Evolutionary conservation across 23 tunicate species (phyloP).

Genomic region (Corella eumyota): DNA sequence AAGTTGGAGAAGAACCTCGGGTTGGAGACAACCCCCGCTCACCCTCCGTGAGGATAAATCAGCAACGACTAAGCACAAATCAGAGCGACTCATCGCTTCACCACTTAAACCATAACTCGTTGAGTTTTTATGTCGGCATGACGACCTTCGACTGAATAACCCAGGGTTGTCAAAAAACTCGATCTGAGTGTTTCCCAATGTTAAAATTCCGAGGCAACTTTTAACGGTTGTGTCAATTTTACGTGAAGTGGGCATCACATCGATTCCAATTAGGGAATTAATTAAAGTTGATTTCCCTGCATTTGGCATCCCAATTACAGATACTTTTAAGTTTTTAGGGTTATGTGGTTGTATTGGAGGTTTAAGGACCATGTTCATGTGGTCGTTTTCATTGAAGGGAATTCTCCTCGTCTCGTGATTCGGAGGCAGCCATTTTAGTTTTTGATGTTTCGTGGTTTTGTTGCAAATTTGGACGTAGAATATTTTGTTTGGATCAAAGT

Average conservation of each 20-base stretch:
- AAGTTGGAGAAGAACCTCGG: slow-evolving; percentile 52
- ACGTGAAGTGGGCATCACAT: slow-evolving; percentile 41
- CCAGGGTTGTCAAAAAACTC: slow-evolving; percentile 84
- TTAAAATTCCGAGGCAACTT: slow-evolving; percentile 40
- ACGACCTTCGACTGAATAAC: slow-evolving; percentile 20
- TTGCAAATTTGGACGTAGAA: too few species aligned
- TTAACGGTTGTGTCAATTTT: slow-evolving; percentile 64
- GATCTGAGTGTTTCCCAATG: slow-evolving; percentile 48
- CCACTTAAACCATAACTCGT: not conserved
- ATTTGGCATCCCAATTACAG: slow-evolving; percentile 90
- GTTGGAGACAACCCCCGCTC: slow-evolving; percentile 38
- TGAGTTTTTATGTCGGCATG: slow-evolving; percentile 9
- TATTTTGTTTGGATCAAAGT: too few species aligned
- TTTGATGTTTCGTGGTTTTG: too few species aligned
- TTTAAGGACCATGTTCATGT: too few species aligned
- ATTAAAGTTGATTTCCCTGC: slow-evolving; percentile 82
- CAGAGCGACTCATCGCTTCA: slow-evolving; percentile 20
- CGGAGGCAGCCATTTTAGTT: too few species aligned
- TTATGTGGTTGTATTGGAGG: slow-evolving; percentile 40
- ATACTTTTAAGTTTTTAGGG: slow-evolving; percentile 36
- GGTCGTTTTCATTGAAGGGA: too few species aligned
- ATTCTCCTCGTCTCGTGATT: too few species aligned
- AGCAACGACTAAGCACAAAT: slow-evolving; percentile 56
- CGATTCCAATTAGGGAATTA: slow-evolving; percentile 26
- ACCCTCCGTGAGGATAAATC: slow-evolving; percentile 36